Base-by-base conservation (phyloP, 2,113 vertebrate genomes). In the Myiagra hebetior region DNA sequence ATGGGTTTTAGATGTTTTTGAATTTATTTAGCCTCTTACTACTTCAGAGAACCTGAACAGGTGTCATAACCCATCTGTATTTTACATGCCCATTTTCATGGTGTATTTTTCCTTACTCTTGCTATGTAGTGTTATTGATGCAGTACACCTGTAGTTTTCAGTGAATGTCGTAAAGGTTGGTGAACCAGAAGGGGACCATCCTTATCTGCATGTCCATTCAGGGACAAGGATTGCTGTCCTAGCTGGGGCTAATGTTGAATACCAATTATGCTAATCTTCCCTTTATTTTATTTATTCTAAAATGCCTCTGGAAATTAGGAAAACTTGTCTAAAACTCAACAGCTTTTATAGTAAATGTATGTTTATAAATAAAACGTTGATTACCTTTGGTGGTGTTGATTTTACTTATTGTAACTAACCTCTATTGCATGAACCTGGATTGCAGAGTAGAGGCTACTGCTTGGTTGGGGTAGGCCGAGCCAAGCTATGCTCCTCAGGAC, bases 311-410 rank as follows among this genome's bases (percentile, higher is more conserved):
- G 98, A 96, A 97, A 98, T 97, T 98, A 98, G 98, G 98, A 98
- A 97, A 98, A 98, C 98, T 98, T 98, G 98, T 98, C 98, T 97
- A 97, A 98, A 99, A 98, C 98, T 98, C 98, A 98, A 98, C 97
- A 97, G 98, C 98, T 99, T 99, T 99, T 99, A 98, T 99, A 99
- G 98, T 98, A 98, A 98, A 99, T 99, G 98, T 99, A 98, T 99
- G 99, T 99, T 99, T 99, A 99, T 99, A 99, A 99, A 99, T 99
- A 99, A 99, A 99, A 98, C 89, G 89, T 98, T 98, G 95, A 98
- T 98, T 98, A 98, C 88, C 96, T 72, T 67, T 79, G n/a, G 76
- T 72, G 53, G 42, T 57, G 49, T 88, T 94, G 50, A 57, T 95
- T 94, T 89, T 81, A 37, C 69, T 96, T 88, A 24, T 24, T 91